These are phyloP conservation scores for Cheilosia soror DNA, from an alignment of 2,888 invertebrate species.

Conservation along the genomic window DNA sequence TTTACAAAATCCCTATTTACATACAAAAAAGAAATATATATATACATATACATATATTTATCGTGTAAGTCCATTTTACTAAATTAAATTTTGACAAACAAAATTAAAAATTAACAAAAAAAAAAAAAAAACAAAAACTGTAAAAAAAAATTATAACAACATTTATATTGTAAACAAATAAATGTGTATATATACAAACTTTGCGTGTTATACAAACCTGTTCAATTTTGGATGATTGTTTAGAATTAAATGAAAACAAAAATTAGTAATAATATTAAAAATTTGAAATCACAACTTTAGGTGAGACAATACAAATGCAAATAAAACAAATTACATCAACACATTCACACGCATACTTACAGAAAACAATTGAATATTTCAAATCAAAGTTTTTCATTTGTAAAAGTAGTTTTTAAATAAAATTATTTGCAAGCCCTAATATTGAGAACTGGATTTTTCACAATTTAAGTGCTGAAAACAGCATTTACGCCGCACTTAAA, in stretches of 20 bases:
- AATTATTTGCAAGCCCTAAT: conserved; percentile 6
- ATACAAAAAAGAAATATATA: conserved; percentile 76
- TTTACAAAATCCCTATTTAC: conserved; percentile 77
- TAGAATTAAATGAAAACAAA: conserved; percentile 50
- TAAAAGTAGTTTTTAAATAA: conserved; percentile 21
- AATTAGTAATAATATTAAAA: conserved; percentile 40
- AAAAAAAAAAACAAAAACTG: conserved; percentile 36
- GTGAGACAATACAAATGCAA: conserved; percentile 75
- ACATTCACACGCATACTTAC: conserved; percentile 35
- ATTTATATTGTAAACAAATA: conserved; percentile 66
- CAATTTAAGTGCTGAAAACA: conserved; percentile 18
- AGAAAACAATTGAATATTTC: conserved; percentile 38
- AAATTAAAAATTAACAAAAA: conserved; percentile 55
- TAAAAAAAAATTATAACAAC: conserved; percentile 33
- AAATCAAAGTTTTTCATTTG: conserved; percentile 25
- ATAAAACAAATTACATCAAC: conserved; percentile 55
- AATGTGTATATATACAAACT: conserved; percentile 70
- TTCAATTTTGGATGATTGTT: conserved; percentile 76
- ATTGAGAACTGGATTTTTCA: conserved; percentile 31
- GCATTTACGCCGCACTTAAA: neutral
- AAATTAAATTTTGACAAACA: conserved; percentile 74
- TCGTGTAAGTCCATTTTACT: conserved; percentile 76
- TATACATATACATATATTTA: conserved; percentile 77
- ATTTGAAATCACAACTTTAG: conserved; percentile 65
- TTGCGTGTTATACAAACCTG: conserved; percentile 74